Evolutionary conservation across 37 sponge, comb jelly and placozoan species (phyloP), one percentile per base, ranked within the genome.

Genomic region (Tethya wilhelma): DNA sequence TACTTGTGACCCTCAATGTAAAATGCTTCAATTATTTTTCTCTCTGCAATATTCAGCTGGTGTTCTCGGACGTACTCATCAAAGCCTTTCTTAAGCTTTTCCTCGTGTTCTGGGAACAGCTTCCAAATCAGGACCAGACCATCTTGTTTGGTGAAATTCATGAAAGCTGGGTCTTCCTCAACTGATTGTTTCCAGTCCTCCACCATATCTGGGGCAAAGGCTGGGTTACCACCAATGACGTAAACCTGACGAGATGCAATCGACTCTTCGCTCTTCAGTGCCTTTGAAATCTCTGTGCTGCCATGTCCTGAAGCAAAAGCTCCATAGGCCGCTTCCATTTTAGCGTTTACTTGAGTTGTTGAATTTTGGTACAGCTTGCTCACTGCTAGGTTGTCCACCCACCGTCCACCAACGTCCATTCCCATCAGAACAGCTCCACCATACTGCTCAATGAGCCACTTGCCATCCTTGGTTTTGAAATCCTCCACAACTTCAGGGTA

Each of bases 71-170:
- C 28, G 28, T 25, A 60, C 20, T 12, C 63, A 23, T 60, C 63
- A 60, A 60, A 60, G 28, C 63, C 63, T 60, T 60, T 6, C 63
- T 60, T 23, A n/a, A 60, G 63, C 63, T 60, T 60, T 25, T 60
- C 63, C 28, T 60, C 23, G 63, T 60, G 28, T 23, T 12, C 63
- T 6, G 63, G 63, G 28, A 60, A 60, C 20, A 60, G 14, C 7
- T 60, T 26, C 63, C 63, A 60, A 23, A 60, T 60, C 63, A 6
- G 28, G 28, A 60, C 63, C 7, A 60, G 28, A 23, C 63, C 63
- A 60, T 60, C 63, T 19, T 9, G 53, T 19, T 49, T 49, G 7
- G 63, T 60, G 63, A 60, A 60, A 60, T 60, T 23, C 63, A 60
- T 60, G 63, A 60, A 23, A 25, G 63, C 63, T 7, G 63, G 63